Evolutionary conservation across 2,113 vertebrate species (phyloP), one percentile per base, ranked within the genome.

Genomic region (Onychostoma macrolepis): DNA sequence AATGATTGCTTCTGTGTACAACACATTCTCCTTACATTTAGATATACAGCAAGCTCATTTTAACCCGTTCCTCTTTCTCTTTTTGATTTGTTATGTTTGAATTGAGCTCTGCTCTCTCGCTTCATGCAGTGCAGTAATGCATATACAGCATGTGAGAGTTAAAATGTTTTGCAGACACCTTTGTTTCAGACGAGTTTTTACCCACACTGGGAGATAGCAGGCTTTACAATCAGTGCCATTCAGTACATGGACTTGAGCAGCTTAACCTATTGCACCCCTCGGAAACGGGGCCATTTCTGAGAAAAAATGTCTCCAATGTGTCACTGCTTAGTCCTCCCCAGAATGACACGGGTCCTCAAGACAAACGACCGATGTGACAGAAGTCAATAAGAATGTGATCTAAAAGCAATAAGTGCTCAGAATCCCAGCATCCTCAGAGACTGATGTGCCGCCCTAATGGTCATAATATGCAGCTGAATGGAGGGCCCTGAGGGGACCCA

Each of bases 361-460:
- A 97, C 93, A 94, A 96, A 97, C 92, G 94, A 94, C 94, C 90
- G 53, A 92, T 92, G 92, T 93, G 94, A 96, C 94, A 95, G 92
- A 93, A 95, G 94, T 96, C 96, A 95, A 95, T 97, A 96, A 89
- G 94, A 94, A 93, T 94, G 93, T 94, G 95, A 95, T 97, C 95
- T 96, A 94, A 96, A 95, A 95, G 94, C 95, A 94, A 91, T 96
- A 94, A 95, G 94, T 87, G 92, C 92, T 84, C 33, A 89, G 91
- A 92, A 94, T 89, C 90, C 87, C 91, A 88, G 67, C 90, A 93
- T 95, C 93, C 95, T 95, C 88, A 69, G 82, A 94, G 92, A 93
- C 87, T 74, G 41, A 45, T 83, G 87, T 38, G 63, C 84, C 65
- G 80, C 85, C 85, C 87, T 92, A 92, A 93, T 90, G 91, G 91